These are phyloP conservation scores for Acheta domesticus DNA, from an alignment of 2,888 invertebrate species.

Conservation along the genomic window DNA sequence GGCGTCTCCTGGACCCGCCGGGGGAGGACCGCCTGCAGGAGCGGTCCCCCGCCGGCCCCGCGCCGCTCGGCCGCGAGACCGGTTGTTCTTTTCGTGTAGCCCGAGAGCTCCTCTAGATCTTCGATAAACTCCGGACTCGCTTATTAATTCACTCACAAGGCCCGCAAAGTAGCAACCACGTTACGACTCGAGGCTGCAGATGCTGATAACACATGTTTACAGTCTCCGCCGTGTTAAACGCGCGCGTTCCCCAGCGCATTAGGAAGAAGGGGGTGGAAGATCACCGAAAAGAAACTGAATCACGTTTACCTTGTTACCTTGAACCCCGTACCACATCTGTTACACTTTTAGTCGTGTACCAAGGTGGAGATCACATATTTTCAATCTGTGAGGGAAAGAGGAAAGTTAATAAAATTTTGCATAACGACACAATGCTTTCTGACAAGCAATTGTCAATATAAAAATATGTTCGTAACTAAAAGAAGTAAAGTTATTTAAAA, in stretches of 20 bases:
- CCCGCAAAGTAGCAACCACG: constrained; percentile 4
- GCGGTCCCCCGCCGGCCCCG: neutral
- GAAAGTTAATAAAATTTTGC: too few species aligned
- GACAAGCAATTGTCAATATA: too few species aligned
- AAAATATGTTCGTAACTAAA: too few species aligned
- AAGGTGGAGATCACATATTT: too few species aligned
- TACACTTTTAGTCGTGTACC: too few species aligned
- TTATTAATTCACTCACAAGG: neutral
- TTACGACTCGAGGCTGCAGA: neutral
- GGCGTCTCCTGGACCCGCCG: too few species aligned
- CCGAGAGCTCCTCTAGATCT: neutral
- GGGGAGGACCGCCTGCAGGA: neutral
- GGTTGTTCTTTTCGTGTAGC: constrained; percentile 18
- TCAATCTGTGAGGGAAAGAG: too few species aligned
- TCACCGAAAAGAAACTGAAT: too few species aligned
- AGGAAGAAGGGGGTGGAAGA: neutral
- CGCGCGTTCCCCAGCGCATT: neutral
- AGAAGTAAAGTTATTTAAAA: too few species aligned
- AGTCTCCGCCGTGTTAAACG: neutral
- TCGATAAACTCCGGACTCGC: neutral
- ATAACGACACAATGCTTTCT: too few species aligned
- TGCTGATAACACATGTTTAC: neutral
- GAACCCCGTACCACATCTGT: too few species aligned
- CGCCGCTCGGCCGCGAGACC: neutral
- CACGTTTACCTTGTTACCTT: too few species aligned